These are phyloP conservation scores for Reticulitermes lucifugus DNA, from an alignment of 2,888 invertebrate genomes.

Conservation along the genomic window DNA sequence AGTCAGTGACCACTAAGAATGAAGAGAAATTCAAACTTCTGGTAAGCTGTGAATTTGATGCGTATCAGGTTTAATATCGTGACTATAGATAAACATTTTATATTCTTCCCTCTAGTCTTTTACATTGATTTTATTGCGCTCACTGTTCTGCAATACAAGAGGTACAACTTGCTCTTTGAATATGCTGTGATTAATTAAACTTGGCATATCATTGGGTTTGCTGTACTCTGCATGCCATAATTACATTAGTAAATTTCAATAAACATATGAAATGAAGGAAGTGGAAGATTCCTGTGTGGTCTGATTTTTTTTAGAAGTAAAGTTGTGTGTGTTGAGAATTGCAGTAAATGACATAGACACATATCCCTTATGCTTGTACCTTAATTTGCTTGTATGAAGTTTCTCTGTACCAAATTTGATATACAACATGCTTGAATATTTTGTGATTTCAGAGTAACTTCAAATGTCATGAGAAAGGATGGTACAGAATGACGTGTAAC, in stretches of 20 bases:
- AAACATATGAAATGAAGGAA: too few relatives aligned
- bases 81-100: background rate
- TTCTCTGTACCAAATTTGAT: too few relatives aligned
- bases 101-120: background rate
- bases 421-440: too few relatives aligned
- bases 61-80: background rate
- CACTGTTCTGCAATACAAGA: background rate
- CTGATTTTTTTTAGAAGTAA: too few relatives aligned
- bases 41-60: background rate
- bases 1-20: too few relatives aligned
- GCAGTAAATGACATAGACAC: too few relatives aligned
- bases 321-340: too few relatives aligned
- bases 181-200: constrained; percentile 13
- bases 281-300: too few relatives aligned
- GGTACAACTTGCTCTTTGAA: constrained; percentile 3
- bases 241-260: background rate
- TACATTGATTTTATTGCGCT: background rate
- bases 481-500: background rate
- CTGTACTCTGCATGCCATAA: background rate
- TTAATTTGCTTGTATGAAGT: too few relatives aligned
- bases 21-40: too few relatives aligned
- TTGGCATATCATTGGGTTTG: constrained; percentile 19
- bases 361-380: too few relatives aligned
- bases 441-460: too few relatives aligned
- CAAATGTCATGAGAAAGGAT: background rate